Percentiles rank a stretch among this genome's conserved stretches.
Conservation (phyloP, 2,888 invertebrate species). For the Drosophila subquinaria region DNA sequence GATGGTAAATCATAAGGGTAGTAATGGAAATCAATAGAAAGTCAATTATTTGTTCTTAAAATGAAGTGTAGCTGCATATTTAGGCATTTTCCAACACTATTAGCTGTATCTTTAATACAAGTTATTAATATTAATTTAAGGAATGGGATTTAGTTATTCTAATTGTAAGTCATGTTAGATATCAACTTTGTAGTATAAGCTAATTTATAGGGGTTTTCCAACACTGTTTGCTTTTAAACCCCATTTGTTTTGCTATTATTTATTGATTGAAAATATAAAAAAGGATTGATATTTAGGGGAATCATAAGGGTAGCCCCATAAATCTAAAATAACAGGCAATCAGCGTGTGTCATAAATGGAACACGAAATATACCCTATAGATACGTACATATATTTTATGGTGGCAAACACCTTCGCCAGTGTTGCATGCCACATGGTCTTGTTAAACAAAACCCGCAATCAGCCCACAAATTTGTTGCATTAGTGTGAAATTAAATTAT, state of each 20-base stretch:
- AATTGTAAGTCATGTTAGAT: background rate
- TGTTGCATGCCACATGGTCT: conserved; percentile 40
- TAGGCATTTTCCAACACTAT: conserved; percentile 9
- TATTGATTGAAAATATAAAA: conserved; percentile 32
- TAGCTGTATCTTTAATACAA: background rate
- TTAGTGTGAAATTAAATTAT: conserved; percentile 84
- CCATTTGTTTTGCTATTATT: conserved; percentile 32
- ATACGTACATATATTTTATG: conserved; percentile 4
- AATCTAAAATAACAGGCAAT: conserved; percentile 39
- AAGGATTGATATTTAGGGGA: conserved; percentile 11
- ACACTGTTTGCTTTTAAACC: background rate
- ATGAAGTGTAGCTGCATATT: background rate
- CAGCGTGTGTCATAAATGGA: conserved; percentile 34
- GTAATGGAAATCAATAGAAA: background rate
- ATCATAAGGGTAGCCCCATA: conserved; percentile 31
- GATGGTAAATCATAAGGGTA: background rate
- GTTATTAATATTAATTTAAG: too few relatives aligned
- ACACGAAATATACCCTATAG: background rate
- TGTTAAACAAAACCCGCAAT: conserved; percentile 80
- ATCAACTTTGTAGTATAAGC: too few relatives aligned
- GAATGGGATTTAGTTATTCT: background rate
- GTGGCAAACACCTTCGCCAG: conserved; percentile 31
- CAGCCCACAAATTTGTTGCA: conserved; percentile 85
- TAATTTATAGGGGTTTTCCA: background rate
- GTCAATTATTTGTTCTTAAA: background rate